Percentiles rank a stretch among this genome's conserved stretches.
phyloP scores from a whole-genome alignment of 2,888 invertebrate genomes.

The Schrankia costaestrigalis region DNA sequence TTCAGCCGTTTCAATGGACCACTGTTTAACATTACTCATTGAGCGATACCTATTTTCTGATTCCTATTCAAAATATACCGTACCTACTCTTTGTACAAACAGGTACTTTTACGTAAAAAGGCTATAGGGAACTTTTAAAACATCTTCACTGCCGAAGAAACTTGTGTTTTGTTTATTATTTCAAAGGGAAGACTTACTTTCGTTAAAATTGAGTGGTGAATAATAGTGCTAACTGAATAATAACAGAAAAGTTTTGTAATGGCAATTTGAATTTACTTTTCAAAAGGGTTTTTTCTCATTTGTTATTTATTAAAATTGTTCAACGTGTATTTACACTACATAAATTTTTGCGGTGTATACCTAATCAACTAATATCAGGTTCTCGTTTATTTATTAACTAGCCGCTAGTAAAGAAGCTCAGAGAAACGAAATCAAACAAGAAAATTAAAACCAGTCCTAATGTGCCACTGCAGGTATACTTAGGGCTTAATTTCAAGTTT shows the following conservation, averaged over 20 bases:
- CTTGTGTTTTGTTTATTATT: constrained; percentile 38
- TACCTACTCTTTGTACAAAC: constrained; percentile 45
- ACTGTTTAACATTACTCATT: constrained; percentile 75
- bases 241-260: too few relatives aligned
- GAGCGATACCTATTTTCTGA: constrained; percentile 66
- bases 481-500: too few relatives aligned
- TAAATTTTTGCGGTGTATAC: too few relatives aligned
- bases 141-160: constrained; percentile 42
- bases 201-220: constrained; percentile 31
- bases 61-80: constrained; percentile 60
- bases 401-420: too few relatives aligned
- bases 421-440: too few relatives aligned
- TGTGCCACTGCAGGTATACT: too few relatives aligned
- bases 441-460: too few relatives aligned
- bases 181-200: constrained; percentile 29
- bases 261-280: too few relatives aligned
- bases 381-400: too few relatives aligned
- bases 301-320: too few relatives aligned
- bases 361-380: too few relatives aligned
- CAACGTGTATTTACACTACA: too few relatives aligned
- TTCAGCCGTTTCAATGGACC: constrained; percentile 68
- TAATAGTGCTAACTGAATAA: constrained; percentile 28
- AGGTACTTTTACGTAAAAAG: constrained; percentile 37
- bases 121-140: constrained; percentile 44
- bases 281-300: neutral